Evolutionary conservation across 1,140 invertebrate species (phyloP).

Genomic region (Nautilus pompilius): DNA sequence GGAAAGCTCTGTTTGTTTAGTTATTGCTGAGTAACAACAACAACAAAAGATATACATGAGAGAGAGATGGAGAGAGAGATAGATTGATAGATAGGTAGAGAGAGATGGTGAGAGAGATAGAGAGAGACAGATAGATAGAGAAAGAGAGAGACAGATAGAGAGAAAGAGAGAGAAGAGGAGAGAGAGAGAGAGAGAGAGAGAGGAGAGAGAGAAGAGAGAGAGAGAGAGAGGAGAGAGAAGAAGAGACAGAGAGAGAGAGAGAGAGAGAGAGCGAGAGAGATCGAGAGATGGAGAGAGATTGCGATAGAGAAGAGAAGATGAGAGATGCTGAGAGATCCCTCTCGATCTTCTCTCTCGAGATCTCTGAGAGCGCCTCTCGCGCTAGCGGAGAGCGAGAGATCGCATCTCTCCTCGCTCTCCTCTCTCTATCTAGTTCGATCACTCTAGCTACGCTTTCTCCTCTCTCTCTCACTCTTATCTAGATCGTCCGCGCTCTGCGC

Average conservation of each 20-base stretch:
- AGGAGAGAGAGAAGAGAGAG: background rate
- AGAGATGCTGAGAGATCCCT: too few species aligned
- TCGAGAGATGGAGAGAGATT: slow-evolving; percentile 3
- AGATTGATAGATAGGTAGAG: background rate
- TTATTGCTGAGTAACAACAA: too few species aligned
- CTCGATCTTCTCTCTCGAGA: too few species aligned
- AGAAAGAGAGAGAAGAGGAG: background rate
- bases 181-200: background rate
- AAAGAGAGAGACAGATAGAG: background rate
- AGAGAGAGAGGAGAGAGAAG: background rate
- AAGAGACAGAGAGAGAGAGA: slow-evolving; percentile 15
- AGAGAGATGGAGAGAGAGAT: background rate
- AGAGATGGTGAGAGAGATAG: background rate
- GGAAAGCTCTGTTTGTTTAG: too few species aligned
- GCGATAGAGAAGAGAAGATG: background rate
- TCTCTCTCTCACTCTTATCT: too few species aligned
- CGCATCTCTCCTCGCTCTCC: too few species aligned
- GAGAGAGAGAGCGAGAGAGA: slow-evolving; percentile 12
- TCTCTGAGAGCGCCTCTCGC: too few species aligned
- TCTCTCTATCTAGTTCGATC: too few species aligned
- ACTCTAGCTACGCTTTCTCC: too few species aligned
- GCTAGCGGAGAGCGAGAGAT: too few species aligned
- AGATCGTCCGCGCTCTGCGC: too few species aligned
- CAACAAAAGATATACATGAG: background rate
- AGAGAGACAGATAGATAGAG: background rate